Evolutionary conservation across 1,140 invertebrate genomes (phyloP).

Genomic region (Oscheius sp.): DNA sequence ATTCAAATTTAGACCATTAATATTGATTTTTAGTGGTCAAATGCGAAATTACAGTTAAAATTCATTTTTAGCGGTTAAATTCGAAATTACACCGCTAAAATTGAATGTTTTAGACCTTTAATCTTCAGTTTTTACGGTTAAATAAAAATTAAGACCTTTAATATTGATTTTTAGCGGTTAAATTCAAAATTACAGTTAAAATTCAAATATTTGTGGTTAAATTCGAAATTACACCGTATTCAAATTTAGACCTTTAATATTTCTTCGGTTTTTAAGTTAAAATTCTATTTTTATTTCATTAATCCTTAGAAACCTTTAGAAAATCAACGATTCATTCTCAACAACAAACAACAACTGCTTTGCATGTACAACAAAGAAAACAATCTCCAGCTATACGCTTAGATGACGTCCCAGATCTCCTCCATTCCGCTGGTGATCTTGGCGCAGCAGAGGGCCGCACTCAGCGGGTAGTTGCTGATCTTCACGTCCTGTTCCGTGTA

Average conservation of each 20-base stretch:
- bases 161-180: no score
- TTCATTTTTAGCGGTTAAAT: no score
- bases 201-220: no score
- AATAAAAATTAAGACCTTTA: no score
- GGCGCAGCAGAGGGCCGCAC: conserved; percentile 88
- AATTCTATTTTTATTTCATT: not conserved
- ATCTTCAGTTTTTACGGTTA: no score
- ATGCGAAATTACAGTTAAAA: no score
- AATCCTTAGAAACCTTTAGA: not conserved
- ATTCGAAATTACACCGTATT: not conserved
- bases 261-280: not conserved
- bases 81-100: no score
- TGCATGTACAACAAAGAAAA: conserved; percentile 4
- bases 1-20: no score
- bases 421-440: conserved; percentile 97
- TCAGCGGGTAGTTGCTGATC: conserved; percentile 92
- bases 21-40: no score
- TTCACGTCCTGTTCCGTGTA: conserved; percentile 86
- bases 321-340: not conserved
- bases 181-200: no score
- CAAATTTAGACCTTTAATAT: not conserved
- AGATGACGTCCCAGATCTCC: conserved; percentile 80
- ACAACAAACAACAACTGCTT: not conserved
- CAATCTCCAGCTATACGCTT: conserved; percentile 25
- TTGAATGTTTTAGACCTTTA: no score